A percentile compares a stretch with the other conserved stretches of the same genome.
These are phyloP conservation scores for Platycercus adscitus DNA, from an alignment of 2,113 vertebrate genomes.

Conservation along the genomic window DNA sequence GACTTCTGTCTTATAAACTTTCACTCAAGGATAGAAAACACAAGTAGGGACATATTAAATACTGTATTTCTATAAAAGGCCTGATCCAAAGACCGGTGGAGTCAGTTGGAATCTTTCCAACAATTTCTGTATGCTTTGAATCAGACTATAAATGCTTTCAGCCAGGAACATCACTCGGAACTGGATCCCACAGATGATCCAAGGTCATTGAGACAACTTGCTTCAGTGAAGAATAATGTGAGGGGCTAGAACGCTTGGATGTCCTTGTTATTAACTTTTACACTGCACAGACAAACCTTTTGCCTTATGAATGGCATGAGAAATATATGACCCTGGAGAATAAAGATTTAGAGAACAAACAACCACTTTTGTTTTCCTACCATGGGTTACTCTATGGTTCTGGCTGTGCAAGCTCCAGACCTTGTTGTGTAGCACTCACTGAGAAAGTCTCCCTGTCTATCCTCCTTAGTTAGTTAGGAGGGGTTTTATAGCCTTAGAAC, in stretches of 20 bases:
- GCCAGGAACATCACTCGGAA: neutral
- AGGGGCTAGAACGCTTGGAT: neutral
- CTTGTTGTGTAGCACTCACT: neutral
- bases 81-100: neutral
- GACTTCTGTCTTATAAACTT: neutral
- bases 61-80: neutral
- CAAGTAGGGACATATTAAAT: neutral
- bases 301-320: neutral
- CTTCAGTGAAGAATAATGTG: neutral
- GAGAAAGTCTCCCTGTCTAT: neutral
- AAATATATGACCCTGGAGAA: neutral
- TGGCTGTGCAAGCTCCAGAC: neutral
- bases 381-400: neutral
- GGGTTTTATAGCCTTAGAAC: slow-evolving; percentile 20
- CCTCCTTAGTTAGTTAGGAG: slow-evolving; percentile 13
- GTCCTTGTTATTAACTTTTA: neutral
- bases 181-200: neutral
- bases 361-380: neutral
- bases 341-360: neutral
- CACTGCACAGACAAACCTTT: neutral
- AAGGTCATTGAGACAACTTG: neutral
- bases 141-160: neutral
- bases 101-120: neutral
- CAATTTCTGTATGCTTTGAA: neutral
- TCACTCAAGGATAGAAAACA: neutral